Percentiles rank a stretch among this genome's conserved stretches.
phyloP scores from a whole-genome alignment of 2,888 invertebrate genomes.

The Tachina grossa region DNA sequence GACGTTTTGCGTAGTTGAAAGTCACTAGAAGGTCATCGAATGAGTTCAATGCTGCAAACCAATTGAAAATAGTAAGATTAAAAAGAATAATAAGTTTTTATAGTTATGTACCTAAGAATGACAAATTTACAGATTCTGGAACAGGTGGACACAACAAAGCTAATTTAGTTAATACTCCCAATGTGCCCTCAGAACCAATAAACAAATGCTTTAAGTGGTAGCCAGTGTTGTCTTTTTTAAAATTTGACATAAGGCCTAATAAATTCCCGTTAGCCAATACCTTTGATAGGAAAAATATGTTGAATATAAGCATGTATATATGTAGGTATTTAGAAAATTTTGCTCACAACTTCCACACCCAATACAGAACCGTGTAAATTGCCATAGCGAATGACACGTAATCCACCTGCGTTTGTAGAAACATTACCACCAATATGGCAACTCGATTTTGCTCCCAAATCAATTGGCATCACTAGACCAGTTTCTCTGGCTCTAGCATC shows the following conservation, averaged over 20 bases:
- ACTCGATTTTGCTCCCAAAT: conserved; percentile 97
- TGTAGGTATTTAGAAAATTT: neutral
- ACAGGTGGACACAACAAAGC: conserved; percentile 94
- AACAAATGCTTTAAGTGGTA: conserved; percentile 98
- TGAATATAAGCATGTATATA: neutral
- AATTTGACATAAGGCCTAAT: conserved; percentile 91
- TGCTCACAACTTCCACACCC: conserved; percentile 93
- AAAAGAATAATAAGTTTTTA: neutral
- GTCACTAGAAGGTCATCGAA: conserved; percentile 91
- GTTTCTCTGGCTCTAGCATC: conserved; percentile 89
- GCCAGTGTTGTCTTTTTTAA: conserved; percentile 99
- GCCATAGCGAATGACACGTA: conserved; percentile 96
- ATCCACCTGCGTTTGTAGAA: conserved; percentile 98
- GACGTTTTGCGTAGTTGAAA: conserved; percentile 88
- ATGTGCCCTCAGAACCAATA: conserved; percentile 98
- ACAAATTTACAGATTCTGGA: conserved; percentile 92
- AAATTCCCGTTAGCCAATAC: conserved; percentile 90
- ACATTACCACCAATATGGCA: conserved; percentile 98
- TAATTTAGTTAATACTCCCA: conserved; percentile 96
- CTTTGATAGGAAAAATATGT: conserved; percentile 53
- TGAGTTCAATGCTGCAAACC: conserved; percentile 86
- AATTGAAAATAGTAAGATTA: neutral
- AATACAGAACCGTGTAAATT: conserved; percentile 95
- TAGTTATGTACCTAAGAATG: conserved; percentile 89
- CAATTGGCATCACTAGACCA: conserved; percentile 96